Percentiles rank a stretch among this genome's conserved stretches.
Conservation (phyloP, 1,140 invertebrate species). For the Caenorhabditis tropicalis region DNA sequence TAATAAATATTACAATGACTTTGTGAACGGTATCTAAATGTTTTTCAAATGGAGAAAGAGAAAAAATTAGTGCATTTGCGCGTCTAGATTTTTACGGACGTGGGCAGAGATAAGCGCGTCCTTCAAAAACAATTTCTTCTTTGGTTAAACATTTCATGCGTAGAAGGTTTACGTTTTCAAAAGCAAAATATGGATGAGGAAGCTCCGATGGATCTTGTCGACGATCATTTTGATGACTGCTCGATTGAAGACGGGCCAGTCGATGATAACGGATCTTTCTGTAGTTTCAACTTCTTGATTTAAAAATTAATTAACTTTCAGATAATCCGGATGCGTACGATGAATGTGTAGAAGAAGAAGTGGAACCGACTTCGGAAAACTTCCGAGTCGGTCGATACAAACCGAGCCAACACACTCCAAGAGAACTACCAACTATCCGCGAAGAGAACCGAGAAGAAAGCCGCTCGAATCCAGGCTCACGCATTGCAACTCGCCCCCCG, state of each 20-base stretch:
- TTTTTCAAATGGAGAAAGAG: no score
- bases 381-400: not conserved
- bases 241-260: not conserved
- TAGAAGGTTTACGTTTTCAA: no score
- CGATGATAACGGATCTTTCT: not conserved
- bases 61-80: no score
- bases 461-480: not conserved
- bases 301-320: not conserved
- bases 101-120: no score
- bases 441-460: not conserved
- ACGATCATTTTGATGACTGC: not conserved
- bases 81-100: no score
- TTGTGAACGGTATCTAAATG: no score
- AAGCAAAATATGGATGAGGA: slow-evolving; percentile 4
- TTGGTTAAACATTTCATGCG: no score
- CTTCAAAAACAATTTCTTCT: no score
- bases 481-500: not conserved
- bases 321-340: not conserved
- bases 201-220: not conserved
- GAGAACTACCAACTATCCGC: not conserved
- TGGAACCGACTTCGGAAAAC: not conserved
- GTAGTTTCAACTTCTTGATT: not conserved
- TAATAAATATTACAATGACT: no score
- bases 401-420: not conserved
- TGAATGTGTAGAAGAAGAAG: not conserved